Percentiles rank a stretch among this genome's conserved stretches.
Conservation (phyloP, 2,888 invertebrate genomes). For the Xiphydria camelus region DNA sequence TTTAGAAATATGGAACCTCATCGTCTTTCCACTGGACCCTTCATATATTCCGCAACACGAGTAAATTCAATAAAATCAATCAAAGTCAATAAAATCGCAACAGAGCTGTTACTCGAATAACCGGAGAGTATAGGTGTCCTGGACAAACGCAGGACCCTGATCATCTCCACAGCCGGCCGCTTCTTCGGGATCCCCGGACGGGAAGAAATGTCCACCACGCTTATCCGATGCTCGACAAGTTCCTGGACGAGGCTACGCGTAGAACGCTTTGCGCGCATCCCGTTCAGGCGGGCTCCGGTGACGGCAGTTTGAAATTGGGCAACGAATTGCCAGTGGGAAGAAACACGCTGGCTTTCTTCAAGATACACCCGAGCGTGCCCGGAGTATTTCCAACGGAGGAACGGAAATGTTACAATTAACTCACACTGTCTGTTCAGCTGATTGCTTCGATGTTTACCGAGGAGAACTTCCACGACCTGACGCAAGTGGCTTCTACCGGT, state of each 20-base stretch:
- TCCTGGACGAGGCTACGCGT: slow-evolving; percentile 43
- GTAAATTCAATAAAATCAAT: no score
- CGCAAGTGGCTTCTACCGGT: slow-evolving; percentile 47
- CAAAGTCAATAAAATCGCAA: no score
- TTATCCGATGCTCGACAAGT: slow-evolving; percentile 40
- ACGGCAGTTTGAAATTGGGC: slow-evolving; percentile 34
- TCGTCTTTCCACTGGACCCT: no score
- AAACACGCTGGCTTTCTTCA: slow-evolving; percentile 51
- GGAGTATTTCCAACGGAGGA: no score
- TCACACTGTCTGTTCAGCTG: no score
- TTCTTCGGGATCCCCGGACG: slow-evolving; percentile 39
- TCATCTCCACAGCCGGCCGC: slow-evolving; percentile 47
- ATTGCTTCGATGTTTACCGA: slow-evolving; percentile 40
- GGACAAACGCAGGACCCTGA: slow-evolving; percentile 41
- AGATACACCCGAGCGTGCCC: no score
- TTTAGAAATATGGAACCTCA: no score
- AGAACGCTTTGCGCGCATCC: slow-evolving; percentile 44
- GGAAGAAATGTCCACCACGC: slow-evolving; percentile 19
- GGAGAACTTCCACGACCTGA: slow-evolving; percentile 49
- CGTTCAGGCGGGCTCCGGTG: no score
- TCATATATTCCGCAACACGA: no score
- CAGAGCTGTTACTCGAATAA: no score
- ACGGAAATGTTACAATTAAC: no score
- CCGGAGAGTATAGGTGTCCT: slow-evolving; percentile 37
- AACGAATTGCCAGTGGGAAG: slow-evolving; percentile 36